Evolutionary conservation across 1,140 invertebrate genomes (phyloP), one percentile per base, ranked within the genome.

Genomic region (Drosophila persimilis): DNA sequence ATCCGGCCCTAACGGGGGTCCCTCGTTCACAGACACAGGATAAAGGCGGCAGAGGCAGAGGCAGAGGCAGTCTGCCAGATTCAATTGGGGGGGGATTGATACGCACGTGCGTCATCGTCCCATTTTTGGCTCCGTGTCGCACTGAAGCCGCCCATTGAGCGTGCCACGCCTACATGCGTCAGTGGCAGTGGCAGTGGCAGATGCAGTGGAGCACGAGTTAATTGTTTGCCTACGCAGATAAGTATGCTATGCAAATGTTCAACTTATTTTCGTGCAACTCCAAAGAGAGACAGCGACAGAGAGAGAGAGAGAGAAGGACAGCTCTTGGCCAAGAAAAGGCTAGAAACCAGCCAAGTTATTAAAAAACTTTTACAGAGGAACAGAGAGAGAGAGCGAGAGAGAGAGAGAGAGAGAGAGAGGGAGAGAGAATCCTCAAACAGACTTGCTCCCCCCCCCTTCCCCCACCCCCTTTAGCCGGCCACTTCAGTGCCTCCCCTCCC

Each of bases 361-460:
- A 78, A 78, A 78, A 77, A 77, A 78, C 54, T 77, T 77, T 41
- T 47, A 39, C 46, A 35, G 29, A 47, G 44, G 22, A 4, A 24
- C 2, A 4, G 22, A 24, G 22, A 24, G 22, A 24, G 2, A 2
- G 22, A 24, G 22, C 3, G 22, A 3, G 2, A 2, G 22, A 24
- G 22, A 24, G 22, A 3, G 4, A 24, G 24, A 24, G 0, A 24
- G 24, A 24, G 24, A 0, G 24, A 24, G 24, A 24, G 24, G 6
- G 24, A 24, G 24, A 5, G 24, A 6, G 4, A 2, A 26, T 26
- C 24, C 24, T 26, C 24, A 4, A 5, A 26, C 24, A 26, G 24
- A 26, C 5, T 26, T 26, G 24, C 3, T n/a, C n/a, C n/a, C n/a
- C n/a, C 0, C 24, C 3, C 24, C 24, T 5, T 5, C 0, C 24